Evolutionary conservation across 2,888 invertebrate species (phyloP).

Genomic region (Disparrhopalites patrizii): DNA sequence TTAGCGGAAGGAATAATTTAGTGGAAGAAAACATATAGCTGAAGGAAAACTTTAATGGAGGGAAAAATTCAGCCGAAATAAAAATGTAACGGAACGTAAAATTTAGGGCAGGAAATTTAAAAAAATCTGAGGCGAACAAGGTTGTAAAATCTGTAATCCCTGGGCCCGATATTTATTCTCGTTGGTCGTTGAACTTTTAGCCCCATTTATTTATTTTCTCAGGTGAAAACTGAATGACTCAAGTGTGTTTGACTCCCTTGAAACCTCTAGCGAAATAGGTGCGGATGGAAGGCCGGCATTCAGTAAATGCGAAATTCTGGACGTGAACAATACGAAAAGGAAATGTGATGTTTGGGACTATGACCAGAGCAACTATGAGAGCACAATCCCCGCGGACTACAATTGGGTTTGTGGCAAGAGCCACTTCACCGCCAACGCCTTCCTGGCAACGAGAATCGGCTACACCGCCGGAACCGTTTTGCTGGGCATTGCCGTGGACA

Average conservation of each 20-base stretch:
- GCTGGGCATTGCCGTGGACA: conserved; percentile 23
- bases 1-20: too few relatives aligned
- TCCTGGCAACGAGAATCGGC: conserved; percentile 33
- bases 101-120: too few relatives aligned
- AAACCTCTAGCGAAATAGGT: conserved; percentile 25
- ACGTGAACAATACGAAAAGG: neutral
- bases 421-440: conserved; percentile 39
- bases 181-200: too few relatives aligned
- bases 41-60: too few relatives aligned
- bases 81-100: too few relatives aligned
- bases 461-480: conserved; percentile 26
- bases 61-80: too few relatives aligned
- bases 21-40: too few relatives aligned
- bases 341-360: conserved; percentile 56
- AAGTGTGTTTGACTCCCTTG: neutral
- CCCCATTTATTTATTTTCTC: too few relatives aligned
- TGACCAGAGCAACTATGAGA: conserved; percentile 57
- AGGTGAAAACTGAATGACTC: too few relatives aligned
- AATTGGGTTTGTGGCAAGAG: conserved; percentile 59
- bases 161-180: too few relatives aligned
- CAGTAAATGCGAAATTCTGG: conserved; percentile 42
- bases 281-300: conserved; percentile 34
- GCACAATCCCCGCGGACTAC: conserved; percentile 56
- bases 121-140: too few relatives aligned
- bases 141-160: too few relatives aligned